phyloP scores from a whole-genome alignment of 1,140 invertebrate genomes.

The Platorchestia sp. region DNA sequence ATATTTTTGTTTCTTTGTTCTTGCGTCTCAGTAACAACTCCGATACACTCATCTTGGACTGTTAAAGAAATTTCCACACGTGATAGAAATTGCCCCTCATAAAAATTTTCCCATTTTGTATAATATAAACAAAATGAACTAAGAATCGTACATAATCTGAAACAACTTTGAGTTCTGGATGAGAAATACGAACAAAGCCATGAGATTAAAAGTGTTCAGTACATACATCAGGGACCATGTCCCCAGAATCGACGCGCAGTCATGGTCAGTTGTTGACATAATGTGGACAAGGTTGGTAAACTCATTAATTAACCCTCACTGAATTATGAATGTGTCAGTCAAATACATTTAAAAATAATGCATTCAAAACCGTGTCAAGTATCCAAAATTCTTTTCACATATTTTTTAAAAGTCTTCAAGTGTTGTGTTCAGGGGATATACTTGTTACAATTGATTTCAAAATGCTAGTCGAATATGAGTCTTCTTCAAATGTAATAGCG shows the following conservation, averaged over 20 bases:
- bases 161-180: background rate
- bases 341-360: background rate
- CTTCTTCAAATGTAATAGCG: too few species aligned
- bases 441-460: too few species aligned
- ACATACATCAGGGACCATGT: background rate
- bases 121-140: background rate
- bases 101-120: background rate
- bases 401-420: too few species aligned
- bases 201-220: background rate
- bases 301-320: background rate
- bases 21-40: background rate
- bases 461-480: too few species aligned
- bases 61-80: background rate
- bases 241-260: background rate
- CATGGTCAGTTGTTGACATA: background rate
- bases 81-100: background rate
- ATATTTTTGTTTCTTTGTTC: background rate
- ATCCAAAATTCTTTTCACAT: too few species aligned
- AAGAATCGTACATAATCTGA: background rate
- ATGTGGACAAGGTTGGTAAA: background rate
- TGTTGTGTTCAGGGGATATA: too few species aligned
- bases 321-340: background rate
- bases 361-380: background rate
- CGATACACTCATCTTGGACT: constrained; percentile 40
- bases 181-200: background rate